These are phyloP conservation scores for Empidonax alnorum DNA, from an alignment of 2,113 vertebrate species.

Conservation along the genomic window DNA sequence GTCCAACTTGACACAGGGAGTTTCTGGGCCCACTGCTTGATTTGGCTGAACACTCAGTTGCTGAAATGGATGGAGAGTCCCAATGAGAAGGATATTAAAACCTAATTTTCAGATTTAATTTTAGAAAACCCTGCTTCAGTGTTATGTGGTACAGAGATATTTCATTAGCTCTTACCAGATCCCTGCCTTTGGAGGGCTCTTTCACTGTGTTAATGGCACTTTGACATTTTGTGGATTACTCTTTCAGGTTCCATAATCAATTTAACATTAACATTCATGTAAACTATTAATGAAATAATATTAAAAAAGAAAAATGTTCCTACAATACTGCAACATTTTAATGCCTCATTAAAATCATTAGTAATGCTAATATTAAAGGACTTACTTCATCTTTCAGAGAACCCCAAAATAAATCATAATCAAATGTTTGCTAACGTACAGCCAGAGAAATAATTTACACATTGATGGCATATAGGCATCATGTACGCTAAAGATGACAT, in stretches of 20 bases:
- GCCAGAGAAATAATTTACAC: constrained; percentile 80
- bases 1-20: background rate
- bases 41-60: background rate
- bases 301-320: constrained; percentile 85
- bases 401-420: constrained; percentile 86
- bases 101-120: constrained; percentile 55
- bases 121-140: constrained; percentile 43
- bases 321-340: constrained; percentile 84
- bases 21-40: background rate
- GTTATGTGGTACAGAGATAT: constrained; percentile 20
- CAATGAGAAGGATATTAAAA: constrained; percentile 49
- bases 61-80: constrained; percentile 35
- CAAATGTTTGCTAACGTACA: constrained; percentile 81
- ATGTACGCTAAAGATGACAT: constrained; percentile 55
- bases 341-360: constrained; percentile 90
- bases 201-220: constrained; percentile 63
- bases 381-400: constrained; percentile 83
- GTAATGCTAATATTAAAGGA: constrained; percentile 87
- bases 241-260: constrained; percentile 79
- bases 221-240: constrained; percentile 72
- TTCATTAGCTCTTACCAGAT: constrained; percentile 20
- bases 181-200: constrained; percentile 50
- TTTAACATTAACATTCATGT: constrained; percentile 79
- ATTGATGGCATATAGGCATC: constrained; percentile 69
- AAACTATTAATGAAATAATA: constrained; percentile 86